Evolutionary conservation across 2,888 invertebrate genomes (phyloP).

Genomic region (Nymphalis polychloros): DNA sequence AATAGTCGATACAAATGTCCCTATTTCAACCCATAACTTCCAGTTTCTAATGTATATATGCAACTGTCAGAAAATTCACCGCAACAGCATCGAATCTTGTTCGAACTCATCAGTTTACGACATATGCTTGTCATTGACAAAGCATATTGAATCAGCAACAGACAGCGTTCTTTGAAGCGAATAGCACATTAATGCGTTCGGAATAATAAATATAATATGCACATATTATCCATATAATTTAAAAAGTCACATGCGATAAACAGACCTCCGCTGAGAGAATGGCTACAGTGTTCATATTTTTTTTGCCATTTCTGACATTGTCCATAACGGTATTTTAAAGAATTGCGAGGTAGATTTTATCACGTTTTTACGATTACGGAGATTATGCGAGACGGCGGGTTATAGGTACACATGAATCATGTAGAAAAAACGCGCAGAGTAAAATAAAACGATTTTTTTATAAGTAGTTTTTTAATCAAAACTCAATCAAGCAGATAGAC

Average conservation of each 20-base stretch:
- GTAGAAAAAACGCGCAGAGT: conserved; percentile 16
- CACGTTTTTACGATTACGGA: conserved; percentile 28
- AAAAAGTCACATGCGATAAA: conserved; percentile 9
- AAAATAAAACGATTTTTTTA: conserved; percentile 4
- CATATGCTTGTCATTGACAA: conserved; percentile 36
- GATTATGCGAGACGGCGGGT: conserved; percentile 23
- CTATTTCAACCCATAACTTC: neutral
- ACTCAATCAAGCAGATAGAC: neutral
- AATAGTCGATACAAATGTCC: conserved; percentile 13
- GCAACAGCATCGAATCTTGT: conserved; percentile 24
- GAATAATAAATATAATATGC: conserved; percentile 31
- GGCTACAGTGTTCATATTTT: neutral
- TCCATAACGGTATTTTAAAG: conserved; percentile 31
- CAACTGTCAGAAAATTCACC: conserved; percentile 20
- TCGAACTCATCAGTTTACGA: conserved; percentile 28
- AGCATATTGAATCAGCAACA: conserved; percentile 34
- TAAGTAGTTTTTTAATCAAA: neutral
- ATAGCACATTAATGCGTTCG: conserved; percentile 30
- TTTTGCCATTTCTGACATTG: conserved; percentile 4
- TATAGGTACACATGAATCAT: conserved; percentile 23
- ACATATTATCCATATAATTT: conserved; percentile 12
- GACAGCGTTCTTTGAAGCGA: conserved; percentile 30
- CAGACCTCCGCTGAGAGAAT: conserved; percentile 11
- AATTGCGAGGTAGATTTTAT: conserved; percentile 33
- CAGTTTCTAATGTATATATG: conserved; percentile 17